These are phyloP conservation scores for Polydrusus cervinus DNA, from an alignment of 2,888 invertebrate species.

Conservation along the genomic window DNA sequence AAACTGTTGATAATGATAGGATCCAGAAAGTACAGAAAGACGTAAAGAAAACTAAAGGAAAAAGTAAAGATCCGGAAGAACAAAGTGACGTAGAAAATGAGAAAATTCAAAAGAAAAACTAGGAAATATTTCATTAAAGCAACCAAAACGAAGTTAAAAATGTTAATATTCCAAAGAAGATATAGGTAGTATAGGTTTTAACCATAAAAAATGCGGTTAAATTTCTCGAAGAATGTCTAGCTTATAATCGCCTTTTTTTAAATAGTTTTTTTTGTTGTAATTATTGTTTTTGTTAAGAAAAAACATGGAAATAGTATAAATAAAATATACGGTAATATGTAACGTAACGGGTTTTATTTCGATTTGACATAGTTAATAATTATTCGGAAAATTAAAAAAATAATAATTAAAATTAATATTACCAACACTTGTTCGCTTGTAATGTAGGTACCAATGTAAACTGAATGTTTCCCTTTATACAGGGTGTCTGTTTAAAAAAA, in stretches of 20 bases:
- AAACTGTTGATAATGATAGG: slow-evolving; percentile 52
- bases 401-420: background rate
- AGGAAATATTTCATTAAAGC: slow-evolving; percentile 1
- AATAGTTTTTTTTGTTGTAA: slow-evolving; percentile 43
- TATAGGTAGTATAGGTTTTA: background rate
- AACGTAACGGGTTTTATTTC: slow-evolving; percentile 5
- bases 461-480: too few relatives aligned
- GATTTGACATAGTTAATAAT: slow-evolving; percentile 5
- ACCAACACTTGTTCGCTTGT: too few relatives aligned
- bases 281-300: slow-evolving; percentile 41
- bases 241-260: slow-evolving; percentile 11
- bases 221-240: slow-evolving; percentile 6
- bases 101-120: slow-evolving; percentile 69
- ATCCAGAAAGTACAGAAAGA: slow-evolving; percentile 48
- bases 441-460: too few relatives aligned
- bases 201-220: background rate
- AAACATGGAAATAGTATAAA: slow-evolving; percentile 21
- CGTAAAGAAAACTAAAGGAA: slow-evolving; percentile 57
- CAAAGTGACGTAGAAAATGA: slow-evolving; percentile 61
- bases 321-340: slow-evolving; percentile 10
- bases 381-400: background rate
- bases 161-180: slow-evolving; percentile 29
- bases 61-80: slow-evolving; percentile 41
- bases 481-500: too few relatives aligned
- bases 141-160: background rate